Percentiles rank a stretch among this genome's conserved stretches.
These are phyloP conservation scores for Cephus spinipes DNA, from an alignment of 2,888 invertebrate species.

Conservation along the genomic window DNA sequence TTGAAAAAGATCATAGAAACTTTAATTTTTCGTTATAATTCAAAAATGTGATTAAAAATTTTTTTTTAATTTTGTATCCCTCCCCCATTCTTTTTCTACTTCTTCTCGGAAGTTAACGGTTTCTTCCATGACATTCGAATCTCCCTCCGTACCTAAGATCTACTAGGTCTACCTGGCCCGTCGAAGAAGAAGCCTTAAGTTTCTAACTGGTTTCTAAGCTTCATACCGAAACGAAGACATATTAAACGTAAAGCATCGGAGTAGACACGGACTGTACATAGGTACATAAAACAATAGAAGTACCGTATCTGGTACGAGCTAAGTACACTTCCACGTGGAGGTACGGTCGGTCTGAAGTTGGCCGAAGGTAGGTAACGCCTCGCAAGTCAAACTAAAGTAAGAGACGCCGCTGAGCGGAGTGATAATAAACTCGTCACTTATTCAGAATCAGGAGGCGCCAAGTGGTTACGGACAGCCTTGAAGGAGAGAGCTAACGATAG, in stretches of 20 bases:
- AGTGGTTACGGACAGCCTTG: constrained; percentile 34
- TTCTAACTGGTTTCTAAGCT: not conserved
- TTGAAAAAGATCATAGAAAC: no score
- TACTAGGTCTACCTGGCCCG: not conserved
- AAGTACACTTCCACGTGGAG: not conserved
- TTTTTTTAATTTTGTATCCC: rapidly evolving
- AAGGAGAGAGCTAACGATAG: constrained; percentile 20
- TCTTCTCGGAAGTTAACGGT: not conserved
- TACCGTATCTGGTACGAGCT: not conserved
- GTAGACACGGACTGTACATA: constrained; percentile 4
- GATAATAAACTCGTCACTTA: constrained; percentile 44
- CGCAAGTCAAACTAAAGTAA: constrained; percentile 9
- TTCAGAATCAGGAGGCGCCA: constrained; percentile 40
- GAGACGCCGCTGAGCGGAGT: constrained; percentile 20
- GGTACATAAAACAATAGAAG: not conserved
- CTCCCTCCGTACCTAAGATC: not conserved
- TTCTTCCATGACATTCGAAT: not conserved
- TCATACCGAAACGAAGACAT: not conserved
- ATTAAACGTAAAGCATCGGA: not conserved
- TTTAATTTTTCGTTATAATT: no score
- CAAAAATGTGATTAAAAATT: no score
- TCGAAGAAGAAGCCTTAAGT: not conserved
- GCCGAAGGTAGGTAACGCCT: constrained; percentile 17
- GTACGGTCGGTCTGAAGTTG: not conserved
- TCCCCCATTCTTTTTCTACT: no score